A percentile compares a stretch with the other conserved stretches of the same genome.
phyloP scores from a whole-genome alignment of 2,113 vertebrate species.

The Pleuronectes platessa region DNA sequence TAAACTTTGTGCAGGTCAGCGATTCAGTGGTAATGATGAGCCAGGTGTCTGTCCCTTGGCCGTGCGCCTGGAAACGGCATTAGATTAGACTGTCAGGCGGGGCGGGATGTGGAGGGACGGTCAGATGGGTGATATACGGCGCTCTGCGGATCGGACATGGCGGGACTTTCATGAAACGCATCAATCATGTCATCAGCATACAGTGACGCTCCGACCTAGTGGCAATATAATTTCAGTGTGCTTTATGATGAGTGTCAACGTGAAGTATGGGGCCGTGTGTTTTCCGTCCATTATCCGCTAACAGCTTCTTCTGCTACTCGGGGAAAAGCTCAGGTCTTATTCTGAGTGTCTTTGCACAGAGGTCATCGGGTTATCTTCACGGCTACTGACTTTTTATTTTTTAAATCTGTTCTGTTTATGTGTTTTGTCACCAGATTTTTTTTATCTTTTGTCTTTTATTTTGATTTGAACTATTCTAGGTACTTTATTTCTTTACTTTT shows the following conservation, averaged over 20 bases:
- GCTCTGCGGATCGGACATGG: conserved; percentile 23
- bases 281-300: conserved; percentile 1
- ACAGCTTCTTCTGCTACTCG: conserved; percentile 12
- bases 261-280: conserved; percentile 21
- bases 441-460: too few relatives aligned
- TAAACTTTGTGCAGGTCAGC: conserved; percentile 62
- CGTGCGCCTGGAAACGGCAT: conserved; percentile 62
- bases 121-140: background rate
- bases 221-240: conserved; percentile 32
- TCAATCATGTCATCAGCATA: conserved; percentile 48
- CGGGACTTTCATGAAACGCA: conserved; percentile 53
- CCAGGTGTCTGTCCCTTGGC: conserved; percentile 67
- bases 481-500: too few relatives aligned
- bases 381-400: background rate
- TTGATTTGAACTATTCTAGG: too few relatives aligned
- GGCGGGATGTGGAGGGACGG: background rate
- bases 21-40: conserved; percentile 52
- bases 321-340: conserved; percentile 8
- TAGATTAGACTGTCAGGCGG: conserved; percentile 44
- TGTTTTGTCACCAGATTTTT: too few relatives aligned
- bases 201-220: conserved; percentile 27
- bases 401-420: background rate
- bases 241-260: conserved; percentile 59
- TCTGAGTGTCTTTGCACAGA: background rate
- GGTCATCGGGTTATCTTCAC: background rate